Evolutionary conservation across 2,113 vertebrate genomes (phyloP).

Genomic region (Thunnus thynnus): DNA sequence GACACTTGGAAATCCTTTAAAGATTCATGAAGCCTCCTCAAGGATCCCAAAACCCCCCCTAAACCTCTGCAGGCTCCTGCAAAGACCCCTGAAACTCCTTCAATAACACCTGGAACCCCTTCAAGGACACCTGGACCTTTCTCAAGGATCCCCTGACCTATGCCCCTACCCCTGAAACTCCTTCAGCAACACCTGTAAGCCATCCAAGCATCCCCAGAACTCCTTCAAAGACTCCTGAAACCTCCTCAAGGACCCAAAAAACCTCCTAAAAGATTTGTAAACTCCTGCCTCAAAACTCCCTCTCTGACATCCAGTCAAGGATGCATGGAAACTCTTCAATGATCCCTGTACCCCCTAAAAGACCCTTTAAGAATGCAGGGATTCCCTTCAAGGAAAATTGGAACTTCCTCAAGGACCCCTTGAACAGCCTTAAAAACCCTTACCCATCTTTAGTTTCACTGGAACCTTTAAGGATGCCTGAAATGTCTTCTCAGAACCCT

Average conservation of each 20-base stretch:
- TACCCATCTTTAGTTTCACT: not conserved
- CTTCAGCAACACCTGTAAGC: not conserved
- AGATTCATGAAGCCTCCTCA: no score
- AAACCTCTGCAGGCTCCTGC: no score
- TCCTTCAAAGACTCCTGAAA: not conserved
- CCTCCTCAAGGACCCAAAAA: not conserved
- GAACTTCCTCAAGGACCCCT: not conserved
- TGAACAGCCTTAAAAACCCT: not conserved
- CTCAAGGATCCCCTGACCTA: no score
- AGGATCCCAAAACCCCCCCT: not conserved
- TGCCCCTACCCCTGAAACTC: not conserved
- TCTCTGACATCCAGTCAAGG: not conserved
- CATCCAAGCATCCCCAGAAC: not conserved
- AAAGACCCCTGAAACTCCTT: not conserved
- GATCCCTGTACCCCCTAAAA: not conserved
- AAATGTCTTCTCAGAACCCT: conserved; percentile 17
- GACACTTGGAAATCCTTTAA: not conserved
- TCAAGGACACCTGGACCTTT: not conserved
- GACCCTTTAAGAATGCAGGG: not conserved
- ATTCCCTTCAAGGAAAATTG: not conserved
- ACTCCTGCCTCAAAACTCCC: not conserved
- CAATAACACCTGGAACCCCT: not conserved
- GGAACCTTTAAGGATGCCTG: conserved; percentile 14
- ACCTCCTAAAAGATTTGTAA: not conserved
- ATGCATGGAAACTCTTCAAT: not conserved